These are phyloP conservation scores for Dicroscelio sp. DNA, from an alignment of 2,888 invertebrate genomes.

Conservation along the genomic window DNA sequence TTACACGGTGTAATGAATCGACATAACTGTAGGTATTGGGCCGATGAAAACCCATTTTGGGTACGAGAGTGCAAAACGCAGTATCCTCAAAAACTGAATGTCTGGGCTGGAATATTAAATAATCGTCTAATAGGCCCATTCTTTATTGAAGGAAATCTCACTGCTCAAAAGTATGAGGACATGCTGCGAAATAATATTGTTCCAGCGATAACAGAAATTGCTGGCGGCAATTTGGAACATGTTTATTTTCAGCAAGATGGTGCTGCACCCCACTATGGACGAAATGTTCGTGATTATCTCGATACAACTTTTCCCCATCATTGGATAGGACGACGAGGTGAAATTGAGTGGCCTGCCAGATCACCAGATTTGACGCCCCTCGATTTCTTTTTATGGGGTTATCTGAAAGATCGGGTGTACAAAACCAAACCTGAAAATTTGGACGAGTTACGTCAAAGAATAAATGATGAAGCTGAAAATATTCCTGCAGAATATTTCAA, in stretches of 20 bases:
- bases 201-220: conserved; percentile 25
- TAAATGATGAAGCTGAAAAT: conserved; percentile 26
- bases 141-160: conserved; percentile 8
- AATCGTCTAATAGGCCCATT: too few species aligned
- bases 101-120: too few species aligned
- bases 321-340: too few species aligned
- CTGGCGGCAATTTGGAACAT: conserved; percentile 1
- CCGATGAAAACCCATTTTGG: conserved; percentile 49
- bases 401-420: neutral
- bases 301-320: conserved; percentile 14
- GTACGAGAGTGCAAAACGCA: conserved; percentile 52
- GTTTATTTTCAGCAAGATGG: conserved; percentile 22
- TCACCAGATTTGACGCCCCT: conserved; percentile 26
- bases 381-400: conserved; percentile 12
- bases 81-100: conserved; percentile 5
- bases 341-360: neutral
- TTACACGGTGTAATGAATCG: conserved; percentile 57
- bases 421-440: conserved; percentile 1
- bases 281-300: conserved; percentile 14
- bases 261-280: conserved; percentile 9
- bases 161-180: neutral
- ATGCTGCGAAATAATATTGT: conserved; percentile 33
- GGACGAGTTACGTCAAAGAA: neutral
- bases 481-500: conserved; percentile 15
- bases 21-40: conserved; percentile 61